These are phyloP conservation scores for Ptychadena robeensis DNA, from an alignment of 2,797 vertebrate genomes.

Conservation along the genomic window DNA sequence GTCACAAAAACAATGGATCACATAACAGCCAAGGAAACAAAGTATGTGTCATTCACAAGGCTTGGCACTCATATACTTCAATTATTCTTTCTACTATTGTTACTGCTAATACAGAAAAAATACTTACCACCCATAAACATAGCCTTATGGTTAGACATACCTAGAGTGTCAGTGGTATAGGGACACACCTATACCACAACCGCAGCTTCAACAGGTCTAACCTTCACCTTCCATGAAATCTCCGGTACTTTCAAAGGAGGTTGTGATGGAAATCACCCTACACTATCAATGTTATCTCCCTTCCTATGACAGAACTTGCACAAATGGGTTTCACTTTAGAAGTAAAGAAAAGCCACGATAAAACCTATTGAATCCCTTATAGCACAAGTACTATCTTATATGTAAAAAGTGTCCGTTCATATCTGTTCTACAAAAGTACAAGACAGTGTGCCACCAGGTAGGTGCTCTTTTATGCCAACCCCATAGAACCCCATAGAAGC, in stretches of 20 bases:
- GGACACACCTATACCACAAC: not conserved
- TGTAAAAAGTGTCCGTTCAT: no score
- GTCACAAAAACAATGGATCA: conserved; percentile 6
- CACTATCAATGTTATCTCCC: not conserved
- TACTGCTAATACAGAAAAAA: not conserved
- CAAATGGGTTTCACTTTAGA: not conserved
- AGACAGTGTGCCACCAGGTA: no score
- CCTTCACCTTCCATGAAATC: not conserved
- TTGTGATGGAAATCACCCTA: not conserved
- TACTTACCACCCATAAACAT: not conserved
- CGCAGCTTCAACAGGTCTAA: not conserved
- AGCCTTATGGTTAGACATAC: not conserved
- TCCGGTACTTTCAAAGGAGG: not conserved
- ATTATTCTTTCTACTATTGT: not conserved
- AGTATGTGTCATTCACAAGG: not conserved
- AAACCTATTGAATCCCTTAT: not conserved
- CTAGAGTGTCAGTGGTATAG: not conserved
- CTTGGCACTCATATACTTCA: not conserved
- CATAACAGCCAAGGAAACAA: not conserved
- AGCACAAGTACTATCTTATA: no score
- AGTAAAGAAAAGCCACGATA: not conserved
- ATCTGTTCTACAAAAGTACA: no score
- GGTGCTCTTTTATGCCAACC: no score
- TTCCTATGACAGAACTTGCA: not conserved
- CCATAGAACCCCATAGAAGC: no score